phyloP scores from a whole-genome alignment of 2,113 vertebrate genomes.

The Herpetotheres cachinnans region DNA sequence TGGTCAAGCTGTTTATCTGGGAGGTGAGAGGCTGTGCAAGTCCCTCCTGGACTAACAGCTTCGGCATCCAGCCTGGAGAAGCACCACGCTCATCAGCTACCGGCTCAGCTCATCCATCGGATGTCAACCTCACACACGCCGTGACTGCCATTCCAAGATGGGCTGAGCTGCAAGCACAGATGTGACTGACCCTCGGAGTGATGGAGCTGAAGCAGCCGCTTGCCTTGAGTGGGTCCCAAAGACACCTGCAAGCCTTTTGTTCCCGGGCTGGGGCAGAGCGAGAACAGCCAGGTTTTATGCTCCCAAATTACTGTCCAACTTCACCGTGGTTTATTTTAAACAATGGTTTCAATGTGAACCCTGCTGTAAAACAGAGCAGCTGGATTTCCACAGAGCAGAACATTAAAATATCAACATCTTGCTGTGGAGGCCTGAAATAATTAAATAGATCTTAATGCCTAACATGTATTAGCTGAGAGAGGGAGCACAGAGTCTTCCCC shows the following conservation, averaged over 20 bases:
- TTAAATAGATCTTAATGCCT: background rate
- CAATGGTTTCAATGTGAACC: background rate
- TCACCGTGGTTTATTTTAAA: background rate
- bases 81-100: background rate
- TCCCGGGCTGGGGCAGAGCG: background rate
- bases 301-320: no score
- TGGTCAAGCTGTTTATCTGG: background rate
- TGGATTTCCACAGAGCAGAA: background rate
- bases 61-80: background rate
- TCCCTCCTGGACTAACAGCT: background rate
- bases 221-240: background rate
- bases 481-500: background rate
- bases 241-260: rapidly evolving
- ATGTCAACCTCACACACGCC: rapidly evolving
- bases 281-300: no score
- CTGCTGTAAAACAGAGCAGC: background rate
- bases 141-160: rapidly evolving
- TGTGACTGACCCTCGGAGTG: rapidly evolving
- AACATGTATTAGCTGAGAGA: background rate
- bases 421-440: background rate
- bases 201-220: background rate
- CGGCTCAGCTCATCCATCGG: background rate
- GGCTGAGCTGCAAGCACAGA: background rate
- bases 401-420: background rate
- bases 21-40: background rate